Evolutionary conservation across 2,888 invertebrate genomes (phyloP).

Genomic region (Eupeodes latifasciatus): DNA sequence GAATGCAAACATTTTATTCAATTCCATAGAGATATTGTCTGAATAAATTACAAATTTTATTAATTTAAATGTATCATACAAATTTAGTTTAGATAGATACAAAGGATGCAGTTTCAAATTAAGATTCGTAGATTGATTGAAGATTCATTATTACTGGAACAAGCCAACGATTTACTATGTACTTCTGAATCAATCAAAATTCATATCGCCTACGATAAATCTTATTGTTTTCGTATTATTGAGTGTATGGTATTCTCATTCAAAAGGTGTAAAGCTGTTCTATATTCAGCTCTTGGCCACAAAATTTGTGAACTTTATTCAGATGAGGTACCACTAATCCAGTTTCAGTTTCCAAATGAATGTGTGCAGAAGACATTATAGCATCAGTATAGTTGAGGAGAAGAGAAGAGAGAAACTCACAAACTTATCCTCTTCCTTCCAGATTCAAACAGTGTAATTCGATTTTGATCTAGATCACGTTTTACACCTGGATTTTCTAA

Average conservation of each 20-base stretch:
- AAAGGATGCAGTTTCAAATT: background rate
- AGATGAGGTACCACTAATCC: conserved; percentile 72
- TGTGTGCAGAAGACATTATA: conserved; percentile 4
- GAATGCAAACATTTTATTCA: conserved; percentile 45
- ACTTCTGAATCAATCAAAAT: conserved; percentile 63
- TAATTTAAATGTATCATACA: conserved; percentile 46
- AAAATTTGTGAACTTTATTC: conserved; percentile 73
- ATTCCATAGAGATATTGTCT: conserved; percentile 6
- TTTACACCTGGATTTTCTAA: conserved; percentile 81
- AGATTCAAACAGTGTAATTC: conserved; percentile 56
- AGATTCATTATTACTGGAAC: conserved; percentile 16
- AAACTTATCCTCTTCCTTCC: conserved; percentile 44
- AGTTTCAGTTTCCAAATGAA: conserved; percentile 34
- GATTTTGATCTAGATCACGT: conserved; percentile 79
- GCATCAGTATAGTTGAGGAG: background rate
- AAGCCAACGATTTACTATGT: conserved; percentile 39
- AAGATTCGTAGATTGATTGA: conserved; percentile 5
- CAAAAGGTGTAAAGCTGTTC: too few species aligned
- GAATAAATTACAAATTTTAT: conserved; percentile 67
- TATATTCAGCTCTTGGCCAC: conserved; percentile 38
- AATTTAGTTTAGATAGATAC: background rate
- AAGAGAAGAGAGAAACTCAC: conserved; percentile 31
- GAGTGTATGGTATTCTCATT: too few species aligned
- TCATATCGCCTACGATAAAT: conserved; percentile 61
- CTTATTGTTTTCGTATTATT: background rate